Conservation (phyloP, 1,140 invertebrate species). For the Drosophila fuyamai region DNA sequence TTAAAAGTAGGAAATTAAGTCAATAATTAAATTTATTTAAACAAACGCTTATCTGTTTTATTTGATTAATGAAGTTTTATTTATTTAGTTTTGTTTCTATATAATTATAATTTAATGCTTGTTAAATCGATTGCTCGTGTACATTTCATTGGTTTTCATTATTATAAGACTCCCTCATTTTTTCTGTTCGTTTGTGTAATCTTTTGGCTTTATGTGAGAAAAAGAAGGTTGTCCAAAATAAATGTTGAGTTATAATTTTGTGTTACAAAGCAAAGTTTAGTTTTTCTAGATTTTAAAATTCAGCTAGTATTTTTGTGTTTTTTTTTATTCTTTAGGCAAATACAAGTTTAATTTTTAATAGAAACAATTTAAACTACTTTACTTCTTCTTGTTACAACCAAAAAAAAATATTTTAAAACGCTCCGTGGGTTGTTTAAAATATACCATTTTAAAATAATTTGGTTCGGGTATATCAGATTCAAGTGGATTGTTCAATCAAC, state of each 20-base stretch:
- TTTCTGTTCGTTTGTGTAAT: conserved; percentile 14
- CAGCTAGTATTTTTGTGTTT: conserved; percentile 46
- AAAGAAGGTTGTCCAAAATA: conserved; percentile 28
- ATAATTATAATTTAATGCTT: conserved; percentile 69
- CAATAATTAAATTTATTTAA: neutral
- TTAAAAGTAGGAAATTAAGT: too few species aligned
- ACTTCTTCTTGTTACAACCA: conserved; percentile 23
- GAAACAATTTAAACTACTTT: conserved; percentile 1
- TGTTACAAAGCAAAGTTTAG: conserved; percentile 22
- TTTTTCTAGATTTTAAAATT: conserved; percentile 62
- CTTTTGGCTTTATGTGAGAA: conserved; percentile 16
- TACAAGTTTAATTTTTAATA: conserved; percentile 28
- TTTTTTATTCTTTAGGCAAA: conserved; percentile 29
- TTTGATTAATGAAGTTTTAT: conserved; percentile 81
- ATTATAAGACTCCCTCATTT: conserved; percentile 14
- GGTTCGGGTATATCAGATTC: conserved; percentile 12
- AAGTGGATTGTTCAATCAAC: conserved; percentile 12
- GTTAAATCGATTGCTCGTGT: conserved; percentile 73
- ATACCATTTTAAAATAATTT: conserved; percentile 37
- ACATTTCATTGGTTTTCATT: conserved; percentile 37
- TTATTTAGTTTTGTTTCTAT: conserved; percentile 72
- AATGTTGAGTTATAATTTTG: conserved; percentile 14
- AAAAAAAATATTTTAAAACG: conserved; percentile 18
- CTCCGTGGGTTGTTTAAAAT: neutral
- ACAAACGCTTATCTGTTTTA: conserved; percentile 30